A percentile compares a stretch with the other conserved stretches of the same genome.
Conservation (phyloP, 1,140 invertebrate genomes). For the Ridgeia piscesae region DNA sequence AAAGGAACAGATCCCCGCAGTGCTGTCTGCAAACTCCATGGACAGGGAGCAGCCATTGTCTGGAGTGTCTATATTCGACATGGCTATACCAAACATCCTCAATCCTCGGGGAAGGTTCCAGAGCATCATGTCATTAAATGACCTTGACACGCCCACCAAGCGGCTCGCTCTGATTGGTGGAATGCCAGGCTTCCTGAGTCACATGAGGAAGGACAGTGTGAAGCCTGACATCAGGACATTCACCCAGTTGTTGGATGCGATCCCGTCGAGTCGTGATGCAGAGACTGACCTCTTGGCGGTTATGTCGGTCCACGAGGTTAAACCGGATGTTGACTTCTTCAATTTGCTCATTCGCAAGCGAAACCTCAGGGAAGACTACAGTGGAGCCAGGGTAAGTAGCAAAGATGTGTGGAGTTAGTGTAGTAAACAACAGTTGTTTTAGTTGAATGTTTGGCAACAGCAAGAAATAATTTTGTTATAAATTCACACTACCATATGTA, state of each 20-base stretch:
- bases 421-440: neutral
- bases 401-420: neutral
- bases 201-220: conserved; percentile 70
- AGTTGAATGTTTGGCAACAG: conserved; percentile 6
- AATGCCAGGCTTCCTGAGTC: conserved; percentile 68
- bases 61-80: neutral
- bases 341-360: conserved; percentile 84
- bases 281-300: conserved; percentile 69
- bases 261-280: conserved; percentile 67
- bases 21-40: neutral
- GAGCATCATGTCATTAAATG: neutral
- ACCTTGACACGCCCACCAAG: conserved; percentile 28
- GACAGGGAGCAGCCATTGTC: neutral
- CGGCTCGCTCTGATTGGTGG: conserved; percentile 79
- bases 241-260: conserved; percentile 72
- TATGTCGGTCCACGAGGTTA: conserved; percentile 65
- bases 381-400: conserved; percentile 63
- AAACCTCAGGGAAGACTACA: conserved; percentile 67
- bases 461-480: neutral
- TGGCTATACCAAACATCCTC: neutral
- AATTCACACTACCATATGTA: no score
- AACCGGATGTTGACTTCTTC: conserved; percentile 77
- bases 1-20: neutral
- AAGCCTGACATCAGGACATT: conserved; percentile 78
- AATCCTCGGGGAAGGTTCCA: neutral